Conservation (phyloP, 2,888 invertebrate genomes). For the Calameuta filiformis region DNA sequence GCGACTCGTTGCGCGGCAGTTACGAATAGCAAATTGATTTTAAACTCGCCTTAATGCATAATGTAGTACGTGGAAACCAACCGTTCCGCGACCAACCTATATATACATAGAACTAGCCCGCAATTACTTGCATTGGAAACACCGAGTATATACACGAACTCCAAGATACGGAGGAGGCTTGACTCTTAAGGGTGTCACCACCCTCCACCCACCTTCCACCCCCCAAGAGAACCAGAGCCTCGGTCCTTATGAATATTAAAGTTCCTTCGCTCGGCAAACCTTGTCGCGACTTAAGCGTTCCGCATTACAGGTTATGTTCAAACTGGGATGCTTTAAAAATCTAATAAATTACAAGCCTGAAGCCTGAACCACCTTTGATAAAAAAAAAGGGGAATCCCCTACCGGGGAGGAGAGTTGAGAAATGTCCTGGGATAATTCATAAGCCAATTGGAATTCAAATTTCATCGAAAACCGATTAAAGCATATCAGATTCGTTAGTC, state of each 20-base stretch:
- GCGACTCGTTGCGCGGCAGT: neutral
- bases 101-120: neutral
- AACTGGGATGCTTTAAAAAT: neutral
- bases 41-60: constrained; percentile 21
- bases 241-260: neutral
- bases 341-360: neutral
- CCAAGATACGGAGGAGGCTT: neutral
- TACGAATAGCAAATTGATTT: constrained; percentile 23
- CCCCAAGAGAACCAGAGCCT: neutral
- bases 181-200: neutral
- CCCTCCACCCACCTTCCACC: too few relatives aligned
- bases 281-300: neutral
- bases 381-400: too few relatives aligned
- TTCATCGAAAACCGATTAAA: neutral
- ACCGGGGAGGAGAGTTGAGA: neutral
- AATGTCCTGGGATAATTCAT: neutral
- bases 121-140: constrained; percentile 4
- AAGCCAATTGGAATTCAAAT: neutral
- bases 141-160: neutral
- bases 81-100: constrained; percentile 3
- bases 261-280: neutral
- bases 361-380: neutral
- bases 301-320: neutral
- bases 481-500: neutral
- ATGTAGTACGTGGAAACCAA: constrained; percentile 18